Base-by-base conservation (phyloP, 2,888 invertebrate genomes). In the Apamea sordens region DNA sequence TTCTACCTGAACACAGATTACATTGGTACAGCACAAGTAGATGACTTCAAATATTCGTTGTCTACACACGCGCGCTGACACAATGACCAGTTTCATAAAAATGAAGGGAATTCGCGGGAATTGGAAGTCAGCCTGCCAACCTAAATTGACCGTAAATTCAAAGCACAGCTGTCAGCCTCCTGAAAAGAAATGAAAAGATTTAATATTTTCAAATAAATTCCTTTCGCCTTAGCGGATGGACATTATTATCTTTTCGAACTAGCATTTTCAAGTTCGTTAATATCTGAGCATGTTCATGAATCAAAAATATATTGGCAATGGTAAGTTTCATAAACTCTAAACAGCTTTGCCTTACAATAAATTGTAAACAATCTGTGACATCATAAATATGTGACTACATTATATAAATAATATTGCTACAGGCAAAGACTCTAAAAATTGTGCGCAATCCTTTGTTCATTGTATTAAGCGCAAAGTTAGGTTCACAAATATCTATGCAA, bases 1-100 rank as follows among this genome's bases (percentile, higher is more conserved):
- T 74, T 77, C 32, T 59, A 61, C 28, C 65, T 32, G 59, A 72
- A 69, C 67, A 79, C 69, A 59, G n/a, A 61, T 77, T 53, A 44
- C 50, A 36, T 36, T 67, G 11, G 47, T 77, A 44, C 50, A 61
- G 32, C 50, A 44, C 24, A n/a, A 44, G 21, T 13, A 63, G 15
- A 11, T n/a, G 13, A 24, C 28, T 59, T 59, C 15, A 24, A 8
- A 32, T 41, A 59, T 81, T 50, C 10, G 13, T 36, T 11, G 11
- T 36, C 11, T 50, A 5, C 28, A 18, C 36, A 50, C 36, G 15
- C 36, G 56, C 53, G 32, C 36, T 15, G 18, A 32, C 11, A 44
- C 59, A 59, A 5, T n/a, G 24, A 11, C 11, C 32, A 15, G 36
- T 77, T 67, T 21, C 28, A 65, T 50, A 32, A 64, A 53, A 76